Evolutionary conservation across 2,113 vertebrate species (phyloP).

Genomic region (Baryphthengus martii): DNA sequence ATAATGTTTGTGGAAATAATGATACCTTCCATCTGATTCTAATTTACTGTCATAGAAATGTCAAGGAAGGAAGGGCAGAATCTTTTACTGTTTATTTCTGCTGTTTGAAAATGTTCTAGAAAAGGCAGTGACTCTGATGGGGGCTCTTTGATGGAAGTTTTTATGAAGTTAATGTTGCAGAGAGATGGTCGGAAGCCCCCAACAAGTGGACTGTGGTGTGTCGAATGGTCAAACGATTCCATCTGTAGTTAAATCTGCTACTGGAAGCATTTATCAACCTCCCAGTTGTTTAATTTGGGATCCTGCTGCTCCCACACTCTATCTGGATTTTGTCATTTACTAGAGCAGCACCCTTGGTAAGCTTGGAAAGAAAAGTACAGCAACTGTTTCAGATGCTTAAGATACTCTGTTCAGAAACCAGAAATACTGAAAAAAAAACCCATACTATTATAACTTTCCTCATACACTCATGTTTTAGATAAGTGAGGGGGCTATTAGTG

Average conservation of each 20-base stretch:
- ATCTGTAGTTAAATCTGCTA: slow-evolving; percentile 52
- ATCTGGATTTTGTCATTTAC: slow-evolving; percentile 64
- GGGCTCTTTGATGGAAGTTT: slow-evolving; percentile 45
- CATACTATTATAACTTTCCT: not conserved
- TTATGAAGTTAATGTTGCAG: slow-evolving; percentile 55
- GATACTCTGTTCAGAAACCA: not conserved
- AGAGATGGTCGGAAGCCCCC: slow-evolving; percentile 40
- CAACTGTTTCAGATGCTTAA: not conserved
- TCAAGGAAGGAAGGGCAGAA: slow-evolving; percentile 3
- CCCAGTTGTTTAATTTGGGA: slow-evolving; percentile 40
- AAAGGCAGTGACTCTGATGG: not conserved
- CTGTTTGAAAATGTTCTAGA: slow-evolving; percentile 26
- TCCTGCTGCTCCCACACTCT: slow-evolving; percentile 51
- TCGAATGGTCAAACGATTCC: slow-evolving; percentile 63
- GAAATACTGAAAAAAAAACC: not conserved
- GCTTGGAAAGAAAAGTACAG: slow-evolving; percentile 34
- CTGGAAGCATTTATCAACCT: slow-evolving; percentile 54
- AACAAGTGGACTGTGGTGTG: not conserved
- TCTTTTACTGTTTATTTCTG: slow-evolving; percentile 28
- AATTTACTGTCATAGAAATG: slow-evolving; percentile 28
- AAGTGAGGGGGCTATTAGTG: not conserved
- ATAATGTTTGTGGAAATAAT: not conserved
- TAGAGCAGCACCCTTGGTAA: not conserved
- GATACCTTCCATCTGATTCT: slow-evolving; percentile 39
- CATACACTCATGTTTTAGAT: not conserved